Evolutionary conservation across 1,140 invertebrate species (phyloP), one percentile per base, ranked within the genome.

Genomic region (Stratiolaelaps scimitus): DNA sequence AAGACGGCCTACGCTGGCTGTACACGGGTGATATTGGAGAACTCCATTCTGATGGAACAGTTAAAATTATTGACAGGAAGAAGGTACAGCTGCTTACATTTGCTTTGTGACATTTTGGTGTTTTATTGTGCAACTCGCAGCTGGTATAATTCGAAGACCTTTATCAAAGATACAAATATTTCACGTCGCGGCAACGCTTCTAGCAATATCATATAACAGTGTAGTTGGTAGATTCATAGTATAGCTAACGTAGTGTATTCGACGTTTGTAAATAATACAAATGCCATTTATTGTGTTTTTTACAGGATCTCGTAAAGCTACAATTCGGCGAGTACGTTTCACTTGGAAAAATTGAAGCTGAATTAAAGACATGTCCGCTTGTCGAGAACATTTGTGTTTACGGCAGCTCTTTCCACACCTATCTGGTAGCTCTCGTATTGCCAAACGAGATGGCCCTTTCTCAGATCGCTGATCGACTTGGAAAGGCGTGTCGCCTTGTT

Each of bases 361-460:
- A 90, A 73, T 77, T 98, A 69, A 94, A 96, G 76, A 94, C 92
- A 0, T 91, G 85, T 72, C 84, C 89, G 2, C 75, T 93, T 26
- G 87, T 98, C n/a, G 94, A 98, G 73, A 96, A 97, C 74, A 87
- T 95, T 73, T 95, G 92, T 72, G 85, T 95, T 7, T 92, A 92
- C 76, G 92, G 88, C 26, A 89, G 92, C 77, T 81, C 85, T 5
- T 81, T 81, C 29, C 88, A 92, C 74, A 81, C 83, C 68, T 91
- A 85, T 74, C 85, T 87, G 0, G 89, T 98, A 30, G 92, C 91
- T 34, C 79, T 98, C 15, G 81, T 98, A 20, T 89, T 95, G 56
- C 92, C 93, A 0, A 89, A 89, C 76, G 67, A 78, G 78, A 73
- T 80, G 67, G 64, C 69, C 67, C 76, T 92, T 2, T 79, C 82